phyloP scores from a whole-genome alignment of 2,113 vertebrate species.

The Caranx ignobilis region DNA sequence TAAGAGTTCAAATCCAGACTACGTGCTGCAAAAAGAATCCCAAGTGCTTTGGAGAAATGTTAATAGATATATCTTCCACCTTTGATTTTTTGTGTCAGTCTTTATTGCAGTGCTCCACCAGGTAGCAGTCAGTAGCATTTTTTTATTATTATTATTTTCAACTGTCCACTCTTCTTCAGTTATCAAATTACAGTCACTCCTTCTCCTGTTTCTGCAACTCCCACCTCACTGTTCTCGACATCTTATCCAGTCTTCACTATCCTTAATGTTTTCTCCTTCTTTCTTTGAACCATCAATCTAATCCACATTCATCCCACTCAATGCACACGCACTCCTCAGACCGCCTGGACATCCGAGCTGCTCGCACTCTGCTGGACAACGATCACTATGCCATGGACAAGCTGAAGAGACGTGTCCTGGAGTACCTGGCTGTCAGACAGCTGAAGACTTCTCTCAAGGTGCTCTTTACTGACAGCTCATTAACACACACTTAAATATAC shows the following conservation, averaged over 20 bases:
- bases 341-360: conserved; percentile 92
- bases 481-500: too few relatives aligned
- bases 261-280: background rate
- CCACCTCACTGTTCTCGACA: background rate
- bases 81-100: background rate
- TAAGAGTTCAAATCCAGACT: background rate
- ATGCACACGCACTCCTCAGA: conserved; percentile 79
- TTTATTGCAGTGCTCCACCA: background rate
- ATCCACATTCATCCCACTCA: background rate
- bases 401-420: conserved; percentile 94
- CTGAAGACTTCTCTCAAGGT: conserved; percentile 92
- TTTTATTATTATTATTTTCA: background rate
- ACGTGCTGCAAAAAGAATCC: background rate
- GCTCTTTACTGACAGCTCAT: background rate
- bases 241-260: background rate
- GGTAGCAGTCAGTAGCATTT: background rate
- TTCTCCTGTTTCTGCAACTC: background rate
- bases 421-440: conserved; percentile 96
- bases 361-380: conserved; percentile 92
- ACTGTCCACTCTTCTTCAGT: background rate
- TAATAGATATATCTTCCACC: background rate
- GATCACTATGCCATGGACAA: conserved; percentile 98
- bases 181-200: background rate
- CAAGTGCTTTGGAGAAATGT: background rate
- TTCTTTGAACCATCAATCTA: background rate